A percentile compares a stretch with the other conserved stretches of the same genome.
Conservation (phyloP, 2,113 vertebrate genomes). For the Psittacus erithacus region DNA sequence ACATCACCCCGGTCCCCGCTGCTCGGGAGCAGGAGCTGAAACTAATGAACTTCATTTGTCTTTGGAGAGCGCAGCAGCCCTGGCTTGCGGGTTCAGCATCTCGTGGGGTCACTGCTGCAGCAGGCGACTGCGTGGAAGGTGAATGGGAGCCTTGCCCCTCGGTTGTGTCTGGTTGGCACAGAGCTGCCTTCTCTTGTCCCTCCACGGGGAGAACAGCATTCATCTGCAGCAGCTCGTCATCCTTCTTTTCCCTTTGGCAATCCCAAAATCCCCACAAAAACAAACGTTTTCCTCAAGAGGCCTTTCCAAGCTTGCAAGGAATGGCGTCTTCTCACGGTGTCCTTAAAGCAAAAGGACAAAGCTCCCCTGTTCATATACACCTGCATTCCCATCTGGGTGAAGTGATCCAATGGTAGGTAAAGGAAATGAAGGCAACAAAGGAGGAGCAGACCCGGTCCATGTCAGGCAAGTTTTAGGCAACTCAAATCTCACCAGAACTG, state of each 20-base stretch:
- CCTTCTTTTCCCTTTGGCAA: neutral
- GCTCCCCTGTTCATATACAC: neutral
- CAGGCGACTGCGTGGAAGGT: neutral
- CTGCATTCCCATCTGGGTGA: neutral
- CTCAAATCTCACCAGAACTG: neutral
- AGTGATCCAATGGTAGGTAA: neutral
- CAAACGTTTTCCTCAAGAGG: neutral
- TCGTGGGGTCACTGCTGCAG: neutral
- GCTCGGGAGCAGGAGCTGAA: neutral
- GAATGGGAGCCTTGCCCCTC: rapidly evolving
- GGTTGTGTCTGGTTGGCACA: neutral
- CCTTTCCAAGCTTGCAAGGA: neutral
- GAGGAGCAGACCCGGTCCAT: neutral
- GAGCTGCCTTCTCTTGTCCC: neutral
- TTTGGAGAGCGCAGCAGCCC: rapidly evolving
- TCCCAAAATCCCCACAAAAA: neutral
- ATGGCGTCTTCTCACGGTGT: rapidly evolving
- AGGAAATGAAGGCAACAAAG: neutral
- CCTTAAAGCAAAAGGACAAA: neutral
- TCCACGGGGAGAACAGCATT: rapidly evolving
- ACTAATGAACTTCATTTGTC: neutral
- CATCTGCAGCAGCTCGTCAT: neutral
- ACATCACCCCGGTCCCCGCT: neutral
- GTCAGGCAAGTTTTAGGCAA: neutral
- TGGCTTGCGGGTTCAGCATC: neutral